Conservation (phyloP, 1,140 invertebrate genomes). For the Neuroterus valhalla region DNA sequence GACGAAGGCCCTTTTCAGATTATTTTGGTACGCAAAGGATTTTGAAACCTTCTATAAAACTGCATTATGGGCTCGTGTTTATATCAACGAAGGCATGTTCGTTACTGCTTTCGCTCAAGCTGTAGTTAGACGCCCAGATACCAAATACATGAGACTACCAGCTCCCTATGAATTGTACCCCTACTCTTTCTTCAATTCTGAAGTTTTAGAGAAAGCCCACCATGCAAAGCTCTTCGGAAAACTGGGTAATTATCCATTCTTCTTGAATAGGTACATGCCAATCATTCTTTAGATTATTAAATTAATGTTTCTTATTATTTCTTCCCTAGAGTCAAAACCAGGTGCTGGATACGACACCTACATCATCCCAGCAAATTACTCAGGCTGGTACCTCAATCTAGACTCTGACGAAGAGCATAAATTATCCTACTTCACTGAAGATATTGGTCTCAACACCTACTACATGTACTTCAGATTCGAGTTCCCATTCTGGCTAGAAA, state of each 20-base stretch:
- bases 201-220: constrained; percentile 61
- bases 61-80: constrained; percentile 77
- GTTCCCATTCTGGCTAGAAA: constrained; percentile 74
- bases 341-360: constrained; percentile 43
- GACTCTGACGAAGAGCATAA: constrained; percentile 73
- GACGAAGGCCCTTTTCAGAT: constrained; percentile 74
- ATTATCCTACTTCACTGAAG: constrained; percentile 81
- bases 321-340: constrained; percentile 36
- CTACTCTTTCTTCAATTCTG: constrained; percentile 76
- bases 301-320: constrained; percentile 12
- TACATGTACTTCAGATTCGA: constrained; percentile 77
- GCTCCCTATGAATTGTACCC: constrained; percentile 80
- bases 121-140: constrained; percentile 77
- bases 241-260: constrained; percentile 45
- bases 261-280: not conserved
- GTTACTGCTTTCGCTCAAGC: constrained; percentile 77
- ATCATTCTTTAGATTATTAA: not conserved
- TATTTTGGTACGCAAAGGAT: constrained; percentile 80
- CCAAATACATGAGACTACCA: constrained; percentile 77
- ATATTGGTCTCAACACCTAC: constrained; percentile 81
- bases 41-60: constrained; percentile 80
- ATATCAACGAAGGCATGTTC: constrained; percentile 80
- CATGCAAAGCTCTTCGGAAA: constrained; percentile 56
- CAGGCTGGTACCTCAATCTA: constrained; percentile 70
- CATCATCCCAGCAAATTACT: constrained; percentile 75